Percentiles rank a stretch among this genome's conserved stretches.
Conservation (phyloP, 2,888 invertebrate species). For the Agrochola litura region DNA sequence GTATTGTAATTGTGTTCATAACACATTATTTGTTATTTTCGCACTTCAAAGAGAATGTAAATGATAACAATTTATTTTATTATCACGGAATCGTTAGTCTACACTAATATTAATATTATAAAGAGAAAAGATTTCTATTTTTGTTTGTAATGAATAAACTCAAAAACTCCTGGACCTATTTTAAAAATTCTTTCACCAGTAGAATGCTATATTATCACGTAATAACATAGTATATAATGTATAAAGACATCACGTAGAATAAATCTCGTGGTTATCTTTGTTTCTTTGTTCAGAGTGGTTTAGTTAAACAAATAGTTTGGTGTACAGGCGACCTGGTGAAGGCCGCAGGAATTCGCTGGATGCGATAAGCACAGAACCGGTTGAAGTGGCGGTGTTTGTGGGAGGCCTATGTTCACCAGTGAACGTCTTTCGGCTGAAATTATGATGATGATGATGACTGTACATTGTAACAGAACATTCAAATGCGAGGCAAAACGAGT, state of each 20-base stretch:
- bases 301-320: not conserved
- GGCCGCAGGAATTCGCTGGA: no score
- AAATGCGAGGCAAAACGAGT: not conserved
- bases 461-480: not conserved
- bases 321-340: not conserved
- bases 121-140: no score
- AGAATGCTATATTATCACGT: no score
- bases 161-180: no score
- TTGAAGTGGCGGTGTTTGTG: no score
- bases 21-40: constrained; percentile 3
- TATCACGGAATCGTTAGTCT: not conserved
- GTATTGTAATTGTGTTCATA: constrained; percentile 16
- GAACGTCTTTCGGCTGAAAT: no score
- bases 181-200: no score
- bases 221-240: no score
- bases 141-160: no score
- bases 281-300: not conserved
- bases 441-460: not conserved
- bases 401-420: no score
- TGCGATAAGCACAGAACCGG: no score
- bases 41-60: not conserved
- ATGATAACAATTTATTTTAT: not conserved
- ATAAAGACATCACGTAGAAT: not conserved
- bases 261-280: not conserved
- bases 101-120: no score